Percentiles rank a stretch among this genome's conserved stretches.
Conservation (phyloP, 2,888 invertebrate genomes). For the Erannis defoliaria region DNA sequence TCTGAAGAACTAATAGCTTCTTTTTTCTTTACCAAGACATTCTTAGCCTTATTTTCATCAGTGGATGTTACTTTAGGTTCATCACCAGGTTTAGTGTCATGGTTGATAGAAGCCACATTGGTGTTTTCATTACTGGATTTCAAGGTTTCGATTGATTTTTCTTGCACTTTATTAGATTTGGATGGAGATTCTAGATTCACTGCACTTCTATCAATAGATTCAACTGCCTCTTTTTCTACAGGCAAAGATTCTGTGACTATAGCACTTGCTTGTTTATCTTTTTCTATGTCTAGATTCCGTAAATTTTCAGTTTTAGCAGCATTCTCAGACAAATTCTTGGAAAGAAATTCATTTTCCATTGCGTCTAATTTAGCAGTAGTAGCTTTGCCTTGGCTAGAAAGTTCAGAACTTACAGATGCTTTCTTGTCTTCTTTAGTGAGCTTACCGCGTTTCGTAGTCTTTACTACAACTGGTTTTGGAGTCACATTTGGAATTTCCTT, state of each 20-base stretch:
- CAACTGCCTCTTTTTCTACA: slow-evolving; percentile 23
- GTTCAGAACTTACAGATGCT: slow-evolving; percentile 45
- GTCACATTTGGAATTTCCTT: slow-evolving; percentile 68
- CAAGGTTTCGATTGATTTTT: slow-evolving; percentile 72
- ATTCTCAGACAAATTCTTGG: slow-evolving; percentile 64
- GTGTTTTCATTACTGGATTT: slow-evolving; percentile 58
- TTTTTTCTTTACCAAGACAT: slow-evolving; percentile 40
- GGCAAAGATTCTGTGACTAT: slow-evolving; percentile 18
- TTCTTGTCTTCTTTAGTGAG: slow-evolving; percentile 45
- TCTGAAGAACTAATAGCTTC: background rate
- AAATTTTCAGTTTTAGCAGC: slow-evolving; percentile 71
- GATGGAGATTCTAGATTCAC: slow-evolving; percentile 61
- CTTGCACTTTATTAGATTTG: slow-evolving; percentile 75
- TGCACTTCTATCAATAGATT: slow-evolving; percentile 51
- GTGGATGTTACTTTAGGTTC: slow-evolving; percentile 1
- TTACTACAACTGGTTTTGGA: slow-evolving; percentile 76
- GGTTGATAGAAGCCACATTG: slow-evolving; percentile 19
- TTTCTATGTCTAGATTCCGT: slow-evolving; percentile 66
- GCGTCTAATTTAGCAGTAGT: slow-evolving; percentile 70
- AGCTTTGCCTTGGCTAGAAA: slow-evolving; percentile 66
- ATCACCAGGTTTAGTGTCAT: slow-evolving; percentile 19
- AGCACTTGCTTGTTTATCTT: slow-evolving; percentile 38
- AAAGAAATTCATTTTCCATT: slow-evolving; percentile 76
- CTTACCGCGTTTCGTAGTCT: slow-evolving; percentile 64
- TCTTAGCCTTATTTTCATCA: slow-evolving; percentile 34